phyloP scores from a whole-genome alignment of 2,888 invertebrate species.

The Gryllus longicercus region DNA sequence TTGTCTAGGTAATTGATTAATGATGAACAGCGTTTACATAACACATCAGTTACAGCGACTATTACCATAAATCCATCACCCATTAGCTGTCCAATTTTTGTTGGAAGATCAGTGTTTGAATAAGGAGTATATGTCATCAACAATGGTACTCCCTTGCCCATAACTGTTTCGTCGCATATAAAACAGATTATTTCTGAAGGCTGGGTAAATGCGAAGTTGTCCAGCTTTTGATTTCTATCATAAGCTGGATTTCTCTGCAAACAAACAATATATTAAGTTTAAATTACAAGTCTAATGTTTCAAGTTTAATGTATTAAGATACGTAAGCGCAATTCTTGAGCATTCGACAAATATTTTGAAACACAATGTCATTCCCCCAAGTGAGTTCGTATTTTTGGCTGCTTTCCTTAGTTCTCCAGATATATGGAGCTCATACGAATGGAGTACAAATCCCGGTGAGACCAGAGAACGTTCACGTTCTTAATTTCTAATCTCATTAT shows the following conservation, averaged over 20 bases:
- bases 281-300: no score
- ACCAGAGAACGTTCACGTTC: no score
- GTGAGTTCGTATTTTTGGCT: no score
- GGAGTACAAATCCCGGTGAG: no score
- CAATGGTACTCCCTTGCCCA: slow-evolving; percentile 26
- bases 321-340: no score
- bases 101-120: slow-evolving; percentile 34
- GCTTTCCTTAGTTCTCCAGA: no score
- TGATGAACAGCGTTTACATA: slow-evolving; percentile 35
- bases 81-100: slow-evolving; percentile 36
- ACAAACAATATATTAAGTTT: background rate
- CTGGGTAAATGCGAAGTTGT: background rate
- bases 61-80: slow-evolving; percentile 36
- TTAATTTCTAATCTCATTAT: no score
- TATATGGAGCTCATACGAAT: no score
- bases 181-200: slow-evolving; percentile 28
- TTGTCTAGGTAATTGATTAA: slow-evolving; percentile 37
- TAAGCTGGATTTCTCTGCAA: background rate
- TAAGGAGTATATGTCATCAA: slow-evolving; percentile 28
- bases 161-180: slow-evolving; percentile 33
- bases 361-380: no score
- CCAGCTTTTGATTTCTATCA: background rate
- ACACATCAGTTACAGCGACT: slow-evolving; percentile 33
- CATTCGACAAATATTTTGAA: no score
- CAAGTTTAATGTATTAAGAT: no score